These are phyloP conservation scores for Papilio xuthus DNA, from an alignment of 1,140 invertebrate species.

Conservation along the genomic window DNA sequence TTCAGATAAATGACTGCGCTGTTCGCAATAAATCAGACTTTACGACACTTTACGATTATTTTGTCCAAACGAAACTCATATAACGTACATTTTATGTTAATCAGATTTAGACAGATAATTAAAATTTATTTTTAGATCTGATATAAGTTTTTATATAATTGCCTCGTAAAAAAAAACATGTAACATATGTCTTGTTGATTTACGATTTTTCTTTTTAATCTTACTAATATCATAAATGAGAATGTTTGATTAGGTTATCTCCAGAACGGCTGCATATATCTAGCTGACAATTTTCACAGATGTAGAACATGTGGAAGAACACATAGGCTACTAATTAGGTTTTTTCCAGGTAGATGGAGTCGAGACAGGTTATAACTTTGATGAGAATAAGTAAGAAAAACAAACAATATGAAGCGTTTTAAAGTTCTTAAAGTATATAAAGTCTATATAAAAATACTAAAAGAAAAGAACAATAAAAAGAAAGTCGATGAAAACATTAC, in stretches of 20 bases:
- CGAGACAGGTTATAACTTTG: too few species aligned
- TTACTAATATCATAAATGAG: background rate
- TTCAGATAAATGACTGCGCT: background rate
- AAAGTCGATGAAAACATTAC: background rate
- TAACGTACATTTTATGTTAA: slow-evolving; percentile 1
- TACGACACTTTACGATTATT: background rate
- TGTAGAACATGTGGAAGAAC: too few species aligned
- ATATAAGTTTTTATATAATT: background rate
- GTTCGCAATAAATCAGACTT: background rate
- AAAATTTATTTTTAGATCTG: slow-evolving; percentile 7
- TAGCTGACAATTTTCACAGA: too few species aligned
- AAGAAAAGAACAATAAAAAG: background rate
- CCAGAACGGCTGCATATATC: too few species aligned
- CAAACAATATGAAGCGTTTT: too few species aligned
- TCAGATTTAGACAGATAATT: background rate
- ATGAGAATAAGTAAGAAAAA: background rate
- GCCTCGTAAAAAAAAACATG: background rate
- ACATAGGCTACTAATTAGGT: too few species aligned
- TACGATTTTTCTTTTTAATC: background rate
- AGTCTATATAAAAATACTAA: background rate
- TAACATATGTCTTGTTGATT: background rate
- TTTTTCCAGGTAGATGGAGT: too few species aligned
- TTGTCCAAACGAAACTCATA: background rate
- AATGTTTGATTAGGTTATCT: too few species aligned
- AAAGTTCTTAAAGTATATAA: too few species aligned